phyloP scores from a whole-genome alignment of 2,113 vertebrate genomes.

The Hyla sarda region DNA sequence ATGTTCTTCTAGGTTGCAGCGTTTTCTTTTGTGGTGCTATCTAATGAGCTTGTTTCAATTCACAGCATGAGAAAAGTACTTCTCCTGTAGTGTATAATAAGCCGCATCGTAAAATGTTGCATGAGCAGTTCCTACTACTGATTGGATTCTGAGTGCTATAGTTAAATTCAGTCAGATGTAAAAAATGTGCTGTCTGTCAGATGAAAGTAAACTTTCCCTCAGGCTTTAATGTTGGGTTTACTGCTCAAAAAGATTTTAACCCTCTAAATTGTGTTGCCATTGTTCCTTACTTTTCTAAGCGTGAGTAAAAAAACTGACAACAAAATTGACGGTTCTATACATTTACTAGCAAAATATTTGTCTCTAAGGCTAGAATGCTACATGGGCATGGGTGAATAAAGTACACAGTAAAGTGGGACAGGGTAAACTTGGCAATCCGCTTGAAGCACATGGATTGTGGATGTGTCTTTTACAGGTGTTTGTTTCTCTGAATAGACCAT shows the following conservation, averaged over 20 bases:
- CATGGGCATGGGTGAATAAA: no score
- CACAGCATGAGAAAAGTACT: slow-evolving; percentile 31
- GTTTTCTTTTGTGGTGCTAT: slow-evolving; percentile 46
- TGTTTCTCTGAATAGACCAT: no score
- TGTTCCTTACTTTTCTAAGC: neutral
- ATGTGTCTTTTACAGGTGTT: no score
- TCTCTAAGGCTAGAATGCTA: no score
- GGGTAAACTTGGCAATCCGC: no score
- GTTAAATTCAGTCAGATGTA: slow-evolving; percentile 50
- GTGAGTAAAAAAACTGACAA: neutral
- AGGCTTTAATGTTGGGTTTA: slow-evolving; percentile 53
- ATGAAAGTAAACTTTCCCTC: slow-evolving; percentile 57
- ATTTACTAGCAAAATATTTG: no score
- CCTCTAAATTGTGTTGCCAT: neutral
- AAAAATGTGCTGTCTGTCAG: slow-evolving; percentile 42
- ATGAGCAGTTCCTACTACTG: slow-evolving; percentile 10
- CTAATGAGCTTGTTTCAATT: slow-evolving; percentile 54
- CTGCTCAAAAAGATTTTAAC: slow-evolving; percentile 44
- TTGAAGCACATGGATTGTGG: no score
- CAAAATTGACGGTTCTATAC: neutral
- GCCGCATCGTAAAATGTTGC: slow-evolving; percentile 43
- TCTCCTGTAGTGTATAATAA: slow-evolving; percentile 34
- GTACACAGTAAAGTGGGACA: no score
- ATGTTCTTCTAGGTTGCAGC: neutral
- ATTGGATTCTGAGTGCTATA: slow-evolving; percentile 1